These are phyloP conservation scores for Orthonyx spaldingii DNA, from an alignment of 2,113 vertebrate genomes.

Conservation along the genomic window DNA sequence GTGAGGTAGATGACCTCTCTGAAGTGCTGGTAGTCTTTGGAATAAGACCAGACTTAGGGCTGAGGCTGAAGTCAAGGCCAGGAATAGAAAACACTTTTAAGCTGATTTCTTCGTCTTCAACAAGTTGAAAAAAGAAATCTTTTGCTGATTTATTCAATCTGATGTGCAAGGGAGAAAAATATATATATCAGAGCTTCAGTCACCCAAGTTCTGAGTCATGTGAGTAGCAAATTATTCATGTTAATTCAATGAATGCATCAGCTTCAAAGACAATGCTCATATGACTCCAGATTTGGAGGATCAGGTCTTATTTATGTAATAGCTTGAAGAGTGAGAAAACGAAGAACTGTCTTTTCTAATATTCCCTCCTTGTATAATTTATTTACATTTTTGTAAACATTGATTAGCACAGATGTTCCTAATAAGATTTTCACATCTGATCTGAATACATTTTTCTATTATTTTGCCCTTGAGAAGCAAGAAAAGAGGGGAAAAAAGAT, in stretches of 20 bases:
- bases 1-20: background rate
- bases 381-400: conserved; percentile 46
- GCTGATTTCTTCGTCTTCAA: background rate
- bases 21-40: background rate
- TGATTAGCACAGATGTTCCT: conserved; percentile 51
- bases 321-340: conserved; percentile 13
- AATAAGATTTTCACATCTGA: conserved; percentile 47
- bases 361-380: conserved; percentile 6
- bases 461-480: conserved; percentile 17
- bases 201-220: background rate
- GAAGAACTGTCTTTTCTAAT: conserved; percentile 23
- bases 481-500: background rate
- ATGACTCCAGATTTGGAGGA: background rate
- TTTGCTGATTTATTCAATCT: background rate
- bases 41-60: background rate
- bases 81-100: background rate
- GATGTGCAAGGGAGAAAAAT: background rate
- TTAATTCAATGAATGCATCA: background rate
- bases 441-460: conserved; percentile 4
- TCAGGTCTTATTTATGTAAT: conserved; percentile 28
- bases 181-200: background rate
- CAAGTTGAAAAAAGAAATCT: background rate
- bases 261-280: background rate
- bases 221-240: background rate
- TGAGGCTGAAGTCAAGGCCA: background rate